phyloP scores from a whole-genome alignment of 2,113 vertebrate species.

The Ctenodactylus gundi region DNA sequence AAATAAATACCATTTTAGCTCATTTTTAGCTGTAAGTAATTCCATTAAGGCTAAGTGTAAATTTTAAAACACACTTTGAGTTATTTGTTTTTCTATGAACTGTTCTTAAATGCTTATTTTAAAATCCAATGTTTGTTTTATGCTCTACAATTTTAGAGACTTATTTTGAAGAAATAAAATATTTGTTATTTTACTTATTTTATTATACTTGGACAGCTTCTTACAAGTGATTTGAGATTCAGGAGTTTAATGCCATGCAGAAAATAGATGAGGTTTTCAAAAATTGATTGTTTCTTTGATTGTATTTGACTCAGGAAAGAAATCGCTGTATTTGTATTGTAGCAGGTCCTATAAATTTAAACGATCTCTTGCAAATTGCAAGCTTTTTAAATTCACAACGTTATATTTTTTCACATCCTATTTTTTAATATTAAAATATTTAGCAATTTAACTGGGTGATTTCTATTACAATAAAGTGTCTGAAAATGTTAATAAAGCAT shows the following conservation, averaged over 20 bases:
- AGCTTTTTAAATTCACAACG: neutral
- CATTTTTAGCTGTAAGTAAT: neutral
- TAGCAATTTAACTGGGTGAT: neutral
- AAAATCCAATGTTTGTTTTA: neutral
- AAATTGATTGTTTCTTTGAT: neutral
- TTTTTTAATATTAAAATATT: constrained; percentile 29
- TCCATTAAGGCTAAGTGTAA: neutral
- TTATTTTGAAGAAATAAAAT: neutral
- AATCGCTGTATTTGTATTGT: neutral
- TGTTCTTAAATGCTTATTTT: neutral
- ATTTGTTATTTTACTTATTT: neutral
- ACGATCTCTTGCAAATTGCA: neutral
- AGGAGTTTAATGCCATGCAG: neutral
- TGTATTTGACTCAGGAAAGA: neutral
- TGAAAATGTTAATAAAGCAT: neutral
- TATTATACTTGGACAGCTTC: neutral
- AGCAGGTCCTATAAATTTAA: neutral
- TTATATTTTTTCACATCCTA: neutral
- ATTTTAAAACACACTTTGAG: neutral
- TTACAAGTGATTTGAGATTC: neutral
- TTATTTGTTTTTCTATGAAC: constrained; percentile 2
- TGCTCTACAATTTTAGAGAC: neutral
- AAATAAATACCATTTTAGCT: neutral
- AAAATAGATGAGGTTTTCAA: neutral
- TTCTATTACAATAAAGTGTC: neutral